Evolutionary conservation across 2,797 vertebrate genomes (phyloP).

Genomic region (Myotis findleyi): DNA sequence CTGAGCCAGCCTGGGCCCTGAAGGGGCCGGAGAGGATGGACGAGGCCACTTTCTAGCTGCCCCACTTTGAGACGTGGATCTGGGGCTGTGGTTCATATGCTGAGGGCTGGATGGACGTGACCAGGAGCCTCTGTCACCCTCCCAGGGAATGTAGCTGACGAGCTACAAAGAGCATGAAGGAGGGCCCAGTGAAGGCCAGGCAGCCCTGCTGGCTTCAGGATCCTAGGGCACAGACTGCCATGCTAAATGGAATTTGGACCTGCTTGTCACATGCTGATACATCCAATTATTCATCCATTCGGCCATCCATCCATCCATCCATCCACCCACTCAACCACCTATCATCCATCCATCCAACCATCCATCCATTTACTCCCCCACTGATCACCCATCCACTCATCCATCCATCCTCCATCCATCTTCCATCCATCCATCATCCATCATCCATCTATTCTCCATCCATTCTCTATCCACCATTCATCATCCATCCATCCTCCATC

Average conservation of each 20-base stretch:
- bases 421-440: too few species aligned
- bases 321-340: too few species aligned
- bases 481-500: too few species aligned
- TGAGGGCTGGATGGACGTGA: too few species aligned
- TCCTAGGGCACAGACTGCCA: neutral
- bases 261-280: neutral
- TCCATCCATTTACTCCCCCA: rapidly evolving
- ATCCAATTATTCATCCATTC: too few species aligned
- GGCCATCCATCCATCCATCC: neutral
- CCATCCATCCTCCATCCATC: too few species aligned
- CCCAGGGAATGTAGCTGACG: neutral
- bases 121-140: neutral
- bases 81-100: neutral
- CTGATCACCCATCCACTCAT: neutral
- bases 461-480: too few species aligned
- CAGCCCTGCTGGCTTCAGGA: neutral
- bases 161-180: too few species aligned
- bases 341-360: too few species aligned
- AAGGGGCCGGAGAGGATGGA: neutral
- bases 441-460: too few species aligned
- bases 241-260: neutral
- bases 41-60: rapidly evolving
- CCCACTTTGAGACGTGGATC: neutral
- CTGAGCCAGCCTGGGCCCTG: neutral
- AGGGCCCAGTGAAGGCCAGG: neutral